A percentile compares a stretch with the other conserved stretches of the same genome.
These are phyloP conservation scores for Pteria penguin DNA, from an alignment of 2,888 invertebrate species.

Conservation along the genomic window DNA sequence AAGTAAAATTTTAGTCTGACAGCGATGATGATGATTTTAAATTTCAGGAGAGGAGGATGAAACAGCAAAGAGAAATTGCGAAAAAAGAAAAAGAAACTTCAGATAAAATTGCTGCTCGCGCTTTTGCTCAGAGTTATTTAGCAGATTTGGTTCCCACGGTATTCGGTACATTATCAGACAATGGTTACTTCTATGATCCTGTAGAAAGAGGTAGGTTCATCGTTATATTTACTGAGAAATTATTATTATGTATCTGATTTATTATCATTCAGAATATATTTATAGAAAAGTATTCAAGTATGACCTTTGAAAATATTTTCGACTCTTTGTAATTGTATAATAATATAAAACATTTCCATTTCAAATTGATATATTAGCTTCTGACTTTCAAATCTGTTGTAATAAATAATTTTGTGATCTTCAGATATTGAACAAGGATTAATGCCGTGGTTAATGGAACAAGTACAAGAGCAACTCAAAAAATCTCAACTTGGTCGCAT, in stretches of 20 bases:
- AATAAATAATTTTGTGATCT: too few species aligned
- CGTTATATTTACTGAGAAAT: too few species aligned
- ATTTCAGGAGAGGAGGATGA: constrained; percentile 85
- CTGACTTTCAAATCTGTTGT: too few species aligned
- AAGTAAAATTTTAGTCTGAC: too few species aligned
- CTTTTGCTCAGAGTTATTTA: constrained; percentile 91
- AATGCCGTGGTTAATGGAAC: constrained; percentile 92
- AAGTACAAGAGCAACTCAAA: constrained; percentile 90
- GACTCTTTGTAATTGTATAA: too few species aligned
- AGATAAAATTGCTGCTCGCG: constrained; percentile 89
- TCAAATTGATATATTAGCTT: too few species aligned
- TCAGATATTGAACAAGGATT: constrained; percentile 85
- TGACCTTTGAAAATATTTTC: too few species aligned
- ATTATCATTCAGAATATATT: too few species aligned
- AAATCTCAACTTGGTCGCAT: constrained; percentile 90
- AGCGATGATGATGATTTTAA: neutral
- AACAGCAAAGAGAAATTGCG: constrained; percentile 86
- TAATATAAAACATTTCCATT: too few species aligned
- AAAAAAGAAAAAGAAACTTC: constrained; percentile 87
- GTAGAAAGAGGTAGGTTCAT: constrained; percentile 83
- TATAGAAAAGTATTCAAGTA: too few species aligned
- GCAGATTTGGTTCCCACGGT: constrained; percentile 92
- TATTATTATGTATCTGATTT: too few species aligned
- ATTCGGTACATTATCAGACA: constrained; percentile 88
- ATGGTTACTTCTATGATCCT: constrained; percentile 85